Base-by-base conservation (phyloP, 1,140 invertebrate genomes). In the Papilio helenus region DNA sequence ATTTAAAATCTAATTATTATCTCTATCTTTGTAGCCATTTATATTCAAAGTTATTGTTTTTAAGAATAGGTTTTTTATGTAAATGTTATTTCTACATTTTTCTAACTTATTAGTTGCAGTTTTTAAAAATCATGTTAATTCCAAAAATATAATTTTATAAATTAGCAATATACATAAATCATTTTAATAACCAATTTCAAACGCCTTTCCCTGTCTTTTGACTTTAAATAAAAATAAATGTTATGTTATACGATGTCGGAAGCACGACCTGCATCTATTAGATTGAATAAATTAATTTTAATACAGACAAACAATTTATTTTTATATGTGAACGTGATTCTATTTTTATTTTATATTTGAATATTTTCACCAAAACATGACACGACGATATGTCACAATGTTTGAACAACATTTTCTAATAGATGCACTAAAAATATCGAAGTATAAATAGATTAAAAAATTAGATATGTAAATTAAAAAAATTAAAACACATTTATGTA, bases 271-370 rank as follows among this genome's bases (percentile, higher is more conserved):
- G 61, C 61, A 34, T 68, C 1, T 16, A 29, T 34, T 34, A 68
- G 14, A 61, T 29, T 68, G 61, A 68, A 68, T 68, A 68, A 4
- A 29, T 68, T 68, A n/a, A 68, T 29, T 34, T 29, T 16, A 68
- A 29, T 29, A 68, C 34, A 29, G 23, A 29, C 26, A 61, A 26
- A 61, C 20, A 68, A 68, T 68, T 68, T 68, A 68, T 68, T 68
- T 68, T 68, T 68, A 68, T 68, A 26, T 16, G 4, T 65, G 12
- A 26, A 29, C 26, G 61, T 34, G 5, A 34, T 68, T 68, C 61
- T 68, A 68, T 29, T 68, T 68, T 68, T 29, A 68, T 68, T 34
- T 68, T 7, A 34, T 68, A 68, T 68, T 68, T 29, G 61, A 68
- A 68, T 29, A 68, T 12, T 68, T 68, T 68, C 61, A 68, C 61